These are phyloP conservation scores for Canis aureus DNA, from an alignment of 2,113 vertebrate species.

Conservation along the genomic window DNA sequence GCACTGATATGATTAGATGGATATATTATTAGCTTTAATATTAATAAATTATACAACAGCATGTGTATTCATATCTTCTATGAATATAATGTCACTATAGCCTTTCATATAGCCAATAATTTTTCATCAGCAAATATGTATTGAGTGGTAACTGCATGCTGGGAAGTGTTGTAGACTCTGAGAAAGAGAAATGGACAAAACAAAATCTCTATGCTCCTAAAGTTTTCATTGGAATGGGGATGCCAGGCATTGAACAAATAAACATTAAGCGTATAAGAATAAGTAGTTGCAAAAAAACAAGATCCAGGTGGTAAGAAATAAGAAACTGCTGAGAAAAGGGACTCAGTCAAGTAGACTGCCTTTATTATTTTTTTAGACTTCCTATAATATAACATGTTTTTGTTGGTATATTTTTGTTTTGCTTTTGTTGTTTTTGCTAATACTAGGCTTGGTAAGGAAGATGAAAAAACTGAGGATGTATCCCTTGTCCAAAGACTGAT, in stretches of 20 bases:
- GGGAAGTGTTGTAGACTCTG: neutral
- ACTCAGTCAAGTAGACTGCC: neutral
- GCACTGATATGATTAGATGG: neutral
- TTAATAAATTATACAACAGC: neutral
- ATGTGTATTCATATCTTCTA: neutral
- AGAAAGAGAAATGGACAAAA: neutral
- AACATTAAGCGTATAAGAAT: neutral
- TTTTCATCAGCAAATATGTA: neutral
- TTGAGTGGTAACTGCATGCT: neutral
- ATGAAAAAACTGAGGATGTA: neutral
- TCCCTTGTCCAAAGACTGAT: neutral
- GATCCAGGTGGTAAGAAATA: neutral
- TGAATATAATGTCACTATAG: neutral
- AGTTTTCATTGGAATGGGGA: neutral
- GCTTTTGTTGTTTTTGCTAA: neutral
- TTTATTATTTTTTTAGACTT: neutral
- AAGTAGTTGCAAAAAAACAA: neutral
- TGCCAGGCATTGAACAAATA: neutral
- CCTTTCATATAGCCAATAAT: neutral
- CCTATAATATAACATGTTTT: neutral
- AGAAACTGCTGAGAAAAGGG: neutral
- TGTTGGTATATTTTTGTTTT: too few species aligned
- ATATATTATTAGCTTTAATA: neutral
- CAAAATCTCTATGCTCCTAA: neutral
- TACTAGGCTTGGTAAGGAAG: neutral